Base-by-base conservation (phyloP, 2,888 invertebrate species). In the Leucophenga maculata region DNA sequence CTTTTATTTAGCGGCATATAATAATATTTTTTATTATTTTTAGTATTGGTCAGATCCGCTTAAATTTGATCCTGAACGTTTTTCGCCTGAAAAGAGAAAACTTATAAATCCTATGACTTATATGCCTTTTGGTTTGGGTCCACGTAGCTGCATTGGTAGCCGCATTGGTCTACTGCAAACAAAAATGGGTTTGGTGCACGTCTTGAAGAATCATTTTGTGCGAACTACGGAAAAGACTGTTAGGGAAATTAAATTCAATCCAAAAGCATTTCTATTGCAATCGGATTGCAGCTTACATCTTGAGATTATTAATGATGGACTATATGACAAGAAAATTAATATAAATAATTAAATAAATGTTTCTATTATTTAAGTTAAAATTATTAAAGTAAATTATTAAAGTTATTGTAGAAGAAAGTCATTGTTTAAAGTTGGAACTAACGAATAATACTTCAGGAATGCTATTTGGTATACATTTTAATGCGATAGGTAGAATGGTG, bases 51-150 rank as follows among this genome's bases (percentile, higher is more conserved):
- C 80, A 1, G 82, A 88, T 72, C 88, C 88, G 0, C 62, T 84
- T n/a, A 72, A 75, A 3, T 88, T 88, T 62, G 84, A 88, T 76
- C 88, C 88, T 0, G 88, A 88, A 72, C 80, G 88, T 9, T 88
- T 88, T 71, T 78, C 85, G 3, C 59, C 81, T 0, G 81, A 82
- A 55, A 87, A 87, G n/a, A 85, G 81, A 48, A 77, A 78, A 14
- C 69, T 71, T 0, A 78, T 86, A 22, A 69, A 69, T 0, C 72
- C 84, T 2, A 86, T 85, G 78, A 75, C 82, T 0, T 86, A 87
- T 69, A 68, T 83, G 31, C 88, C 88, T 0, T 88, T 88, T 20
- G 88, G 88, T 0, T 65, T 72, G 9, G 88, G 88, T 0, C 86
- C 86, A 0, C 87, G 83, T 60, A 86, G 85, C 68, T 88, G 88